Conservation (phyloP, 2,113 vertebrate genomes). For the Oxyura jamaicensis region DNA sequence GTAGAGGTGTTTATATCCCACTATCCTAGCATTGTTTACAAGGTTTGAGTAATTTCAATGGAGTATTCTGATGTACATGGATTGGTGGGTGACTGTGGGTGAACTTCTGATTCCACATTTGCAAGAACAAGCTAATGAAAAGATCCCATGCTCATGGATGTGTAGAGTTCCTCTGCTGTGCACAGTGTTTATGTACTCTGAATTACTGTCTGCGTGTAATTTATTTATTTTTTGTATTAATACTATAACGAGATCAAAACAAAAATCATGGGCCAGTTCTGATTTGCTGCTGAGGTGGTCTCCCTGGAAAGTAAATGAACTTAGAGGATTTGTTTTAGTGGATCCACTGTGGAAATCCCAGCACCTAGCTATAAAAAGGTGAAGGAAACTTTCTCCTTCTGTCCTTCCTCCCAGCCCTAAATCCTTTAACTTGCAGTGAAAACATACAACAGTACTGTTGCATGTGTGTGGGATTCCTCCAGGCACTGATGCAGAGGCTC, state of each 20-base stretch:
- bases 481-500: not conserved
- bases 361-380: not conserved
- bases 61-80: not conserved
- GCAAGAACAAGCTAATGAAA: not conserved
- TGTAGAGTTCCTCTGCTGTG: not conserved
- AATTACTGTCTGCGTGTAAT: not conserved
- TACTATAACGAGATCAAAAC: not conserved
- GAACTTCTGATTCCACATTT: not conserved
- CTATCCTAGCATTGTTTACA: not conserved
- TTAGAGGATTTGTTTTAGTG: not conserved
- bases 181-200: not conserved
- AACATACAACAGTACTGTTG: not conserved
- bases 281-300: not conserved
- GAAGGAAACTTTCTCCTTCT: not conserved
- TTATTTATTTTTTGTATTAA: conserved; percentile 24
- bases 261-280: not conserved
- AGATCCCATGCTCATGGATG: accelerated
- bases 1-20: not conserved
- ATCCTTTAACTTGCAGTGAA: not conserved
- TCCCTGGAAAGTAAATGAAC: not conserved
- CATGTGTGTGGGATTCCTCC: not conserved
- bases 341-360: not conserved
- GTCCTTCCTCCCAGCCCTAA: not conserved
- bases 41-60: not conserved
- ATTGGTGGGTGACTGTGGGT: not conserved